These are phyloP conservation scores for Gobio gobio DNA, from an alignment of 2,113 vertebrate genomes.

Conservation along the genomic window DNA sequence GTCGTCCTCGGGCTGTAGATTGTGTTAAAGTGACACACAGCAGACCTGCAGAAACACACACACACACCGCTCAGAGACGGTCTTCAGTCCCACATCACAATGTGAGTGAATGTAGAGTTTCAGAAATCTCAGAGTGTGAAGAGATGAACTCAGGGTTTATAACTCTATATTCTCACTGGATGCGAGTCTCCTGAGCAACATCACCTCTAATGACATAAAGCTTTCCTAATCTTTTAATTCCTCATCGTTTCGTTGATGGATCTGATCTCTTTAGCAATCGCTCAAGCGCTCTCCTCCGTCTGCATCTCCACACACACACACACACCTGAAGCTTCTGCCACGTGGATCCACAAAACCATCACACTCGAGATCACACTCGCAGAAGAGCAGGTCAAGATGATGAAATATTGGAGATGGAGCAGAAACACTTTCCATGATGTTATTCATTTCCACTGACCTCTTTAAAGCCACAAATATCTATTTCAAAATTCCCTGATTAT, in stretches of 20 bases:
- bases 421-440: background rate
- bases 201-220: background rate
- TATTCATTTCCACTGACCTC: background rate
- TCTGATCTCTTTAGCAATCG: background rate
- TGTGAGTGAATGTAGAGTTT: background rate
- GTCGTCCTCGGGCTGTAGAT: constrained; percentile 63
- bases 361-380: background rate
- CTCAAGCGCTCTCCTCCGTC: background rate
- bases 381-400: background rate
- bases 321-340: constrained; percentile 29
- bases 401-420: background rate
- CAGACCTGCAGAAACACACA: constrained; percentile 40
- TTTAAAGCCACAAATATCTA: background rate
- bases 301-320: background rate
- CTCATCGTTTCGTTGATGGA: background rate
- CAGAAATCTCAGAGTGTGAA: background rate
- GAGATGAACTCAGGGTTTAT: background rate
- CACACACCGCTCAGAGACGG: constrained; percentile 13
- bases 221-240: background rate
- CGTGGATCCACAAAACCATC: constrained; percentile 7
- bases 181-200: background rate
- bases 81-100: background rate
- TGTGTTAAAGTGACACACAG: constrained; percentile 46
- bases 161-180: background rate
- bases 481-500: background rate